Evolutionary conservation across 2,888 invertebrate species (phyloP).

Genomic region (Hirtodrosophila duncani): DNA sequence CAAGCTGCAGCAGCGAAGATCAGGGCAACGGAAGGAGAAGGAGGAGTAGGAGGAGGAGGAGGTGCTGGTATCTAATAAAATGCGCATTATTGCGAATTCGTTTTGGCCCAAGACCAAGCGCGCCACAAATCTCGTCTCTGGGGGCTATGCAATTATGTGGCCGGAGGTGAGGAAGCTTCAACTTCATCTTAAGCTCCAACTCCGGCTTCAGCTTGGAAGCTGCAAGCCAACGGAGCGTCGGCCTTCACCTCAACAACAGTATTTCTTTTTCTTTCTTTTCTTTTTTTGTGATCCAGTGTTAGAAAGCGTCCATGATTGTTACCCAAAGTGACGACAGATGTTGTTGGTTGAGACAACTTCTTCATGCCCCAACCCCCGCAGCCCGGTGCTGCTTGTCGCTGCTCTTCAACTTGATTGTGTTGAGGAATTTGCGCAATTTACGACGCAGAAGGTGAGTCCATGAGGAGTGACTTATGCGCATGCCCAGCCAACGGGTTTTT

Average conservation of each 20-base stretch:
- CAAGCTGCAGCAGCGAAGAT: constrained; percentile 6
- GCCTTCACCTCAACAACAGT: constrained; percentile 68
- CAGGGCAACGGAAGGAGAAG: neutral
- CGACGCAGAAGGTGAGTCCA: constrained; percentile 10
- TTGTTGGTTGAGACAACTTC: too few relatives aligned
- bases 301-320: constrained; percentile 28
- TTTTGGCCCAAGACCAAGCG: constrained; percentile 45
- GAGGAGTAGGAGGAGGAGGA: neutral
- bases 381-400: constrained; percentile 15
- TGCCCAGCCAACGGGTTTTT: constrained; percentile 30
- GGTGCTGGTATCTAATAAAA: constrained; percentile 56
- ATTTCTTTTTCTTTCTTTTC: too few relatives aligned
- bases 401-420: constrained; percentile 12
- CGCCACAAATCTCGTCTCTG: constrained; percentile 2
- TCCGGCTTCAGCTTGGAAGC: too few relatives aligned
- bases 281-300: too few relatives aligned
- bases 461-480: constrained; percentile 64
- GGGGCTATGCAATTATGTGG: constrained; percentile 46
- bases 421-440: constrained; percentile 68
- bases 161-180: constrained; percentile 14
- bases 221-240: constrained; percentile 34
- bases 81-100: constrained; percentile 68
- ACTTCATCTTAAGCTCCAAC: too few relatives aligned
- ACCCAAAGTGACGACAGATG: constrained; percentile 56
- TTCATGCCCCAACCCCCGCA: too few relatives aligned